phyloP scores from a whole-genome alignment of 2,888 invertebrate species.

The Acronicta psi region DNA sequence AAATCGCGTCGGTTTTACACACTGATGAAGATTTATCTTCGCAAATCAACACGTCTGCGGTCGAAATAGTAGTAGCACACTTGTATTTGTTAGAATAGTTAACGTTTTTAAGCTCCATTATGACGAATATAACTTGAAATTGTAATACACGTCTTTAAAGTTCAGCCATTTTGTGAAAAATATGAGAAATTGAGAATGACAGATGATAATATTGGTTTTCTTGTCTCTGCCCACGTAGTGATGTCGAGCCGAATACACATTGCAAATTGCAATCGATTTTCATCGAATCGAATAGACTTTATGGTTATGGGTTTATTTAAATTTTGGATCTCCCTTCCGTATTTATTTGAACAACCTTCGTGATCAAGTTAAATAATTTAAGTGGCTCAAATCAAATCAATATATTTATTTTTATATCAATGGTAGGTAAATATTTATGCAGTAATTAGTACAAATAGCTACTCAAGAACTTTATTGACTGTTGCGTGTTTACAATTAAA shows the following conservation, averaged over 20 bases:
- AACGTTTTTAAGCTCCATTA: slow-evolving; percentile 83
- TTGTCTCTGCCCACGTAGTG: slow-evolving; percentile 41
- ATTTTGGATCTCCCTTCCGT: too few relatives aligned
- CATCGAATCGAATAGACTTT: slow-evolving; percentile 13
- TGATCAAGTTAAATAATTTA: too few relatives aligned
- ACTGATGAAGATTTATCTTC: slow-evolving; percentile 65
- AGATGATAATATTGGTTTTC: slow-evolving; percentile 42
- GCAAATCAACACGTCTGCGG: slow-evolving; percentile 67
- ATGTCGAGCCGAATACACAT: neutral
- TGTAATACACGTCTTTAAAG: slow-evolving; percentile 83
- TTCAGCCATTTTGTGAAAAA: slow-evolving; percentile 86
- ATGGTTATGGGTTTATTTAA: too few relatives aligned
- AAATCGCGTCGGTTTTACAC: slow-evolving; percentile 63
- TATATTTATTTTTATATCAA: too few relatives aligned
- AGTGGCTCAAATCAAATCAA: too few relatives aligned
- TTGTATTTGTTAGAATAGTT: slow-evolving; percentile 72
- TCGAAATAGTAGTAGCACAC: slow-evolving; percentile 68
- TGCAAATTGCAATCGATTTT: neutral
- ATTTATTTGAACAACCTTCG: too few relatives aligned
- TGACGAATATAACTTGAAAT: slow-evolving; percentile 60
- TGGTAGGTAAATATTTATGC: too few relatives aligned
- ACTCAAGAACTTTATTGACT: too few relatives aligned
- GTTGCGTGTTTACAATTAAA: too few relatives aligned
- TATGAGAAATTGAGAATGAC: slow-evolving; percentile 55
- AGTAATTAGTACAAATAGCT: too few relatives aligned